phyloP scores from a whole-genome alignment of 1,140 invertebrate genomes.

The Diabrotica undecimpunctata region DNA sequence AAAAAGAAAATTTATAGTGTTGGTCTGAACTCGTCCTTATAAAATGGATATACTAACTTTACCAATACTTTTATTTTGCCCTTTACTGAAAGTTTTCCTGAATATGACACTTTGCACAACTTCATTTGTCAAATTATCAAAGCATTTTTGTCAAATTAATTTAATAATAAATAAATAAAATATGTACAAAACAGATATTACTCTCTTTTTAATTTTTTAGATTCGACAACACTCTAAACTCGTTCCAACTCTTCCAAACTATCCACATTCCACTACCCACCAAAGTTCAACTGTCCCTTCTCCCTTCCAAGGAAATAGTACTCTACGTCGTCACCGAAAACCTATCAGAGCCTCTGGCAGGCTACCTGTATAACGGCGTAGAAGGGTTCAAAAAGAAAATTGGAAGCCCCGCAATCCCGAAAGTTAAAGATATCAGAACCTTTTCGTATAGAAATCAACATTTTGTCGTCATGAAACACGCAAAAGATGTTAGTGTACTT shows the following conservation, averaged over 20 bases:
- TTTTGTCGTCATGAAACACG: conserved; percentile 31
- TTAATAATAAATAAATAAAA: too few relatives aligned
- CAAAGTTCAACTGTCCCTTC: conserved; percentile 33
- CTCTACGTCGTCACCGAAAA: conserved; percentile 37
- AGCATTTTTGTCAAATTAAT: too few relatives aligned
- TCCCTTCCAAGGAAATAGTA: conserved; percentile 38
- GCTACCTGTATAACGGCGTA: conserved; percentile 36
- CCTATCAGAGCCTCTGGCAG: conserved; percentile 29
- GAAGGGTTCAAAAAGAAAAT: conserved; percentile 29
- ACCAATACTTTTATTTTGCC: too few relatives aligned
- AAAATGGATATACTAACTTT: too few relatives aligned
- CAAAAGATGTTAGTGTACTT: conserved; percentile 29
- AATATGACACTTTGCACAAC: too few relatives aligned
- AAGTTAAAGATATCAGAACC: conserved; percentile 23
- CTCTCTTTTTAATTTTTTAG: conserved; percentile 15
- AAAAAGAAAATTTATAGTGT: too few relatives aligned
- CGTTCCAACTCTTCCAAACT: conserved; percentile 30
- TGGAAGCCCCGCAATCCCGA: conserved; percentile 21
- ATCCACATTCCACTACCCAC: conserved; percentile 31
- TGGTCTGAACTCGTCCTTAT: too few relatives aligned
- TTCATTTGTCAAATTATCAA: too few relatives aligned
- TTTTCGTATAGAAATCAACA: conserved; percentile 26
- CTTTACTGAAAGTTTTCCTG: too few relatives aligned
- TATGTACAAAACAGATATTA: too few relatives aligned
- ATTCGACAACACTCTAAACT: conserved; percentile 18